Conservation (phyloP, 1,140 invertebrate genomes). For the Centruroides sculpturatus region DNA sequence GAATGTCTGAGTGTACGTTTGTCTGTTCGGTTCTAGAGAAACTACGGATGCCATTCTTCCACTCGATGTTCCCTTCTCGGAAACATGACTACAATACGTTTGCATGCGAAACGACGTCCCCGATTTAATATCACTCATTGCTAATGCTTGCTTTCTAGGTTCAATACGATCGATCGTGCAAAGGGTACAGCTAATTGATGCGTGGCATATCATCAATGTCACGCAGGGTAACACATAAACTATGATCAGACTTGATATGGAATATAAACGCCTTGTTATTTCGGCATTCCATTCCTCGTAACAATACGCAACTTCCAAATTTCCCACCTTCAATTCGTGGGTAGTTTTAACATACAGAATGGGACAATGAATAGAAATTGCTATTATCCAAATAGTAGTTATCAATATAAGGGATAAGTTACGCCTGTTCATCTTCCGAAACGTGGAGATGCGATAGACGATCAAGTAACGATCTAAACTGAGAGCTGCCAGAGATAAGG, state of each 20-base stretch:
- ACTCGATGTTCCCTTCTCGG: not conserved
- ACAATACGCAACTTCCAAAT: not conserved
- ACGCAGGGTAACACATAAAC: not conserved
- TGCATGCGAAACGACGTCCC: too few species aligned
- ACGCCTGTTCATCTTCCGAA: not conserved
- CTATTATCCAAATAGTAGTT: not conserved
- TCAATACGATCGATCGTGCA: not conserved
- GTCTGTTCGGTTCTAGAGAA: too few species aligned
- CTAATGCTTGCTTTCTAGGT: not conserved
- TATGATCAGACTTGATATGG: not conserved
- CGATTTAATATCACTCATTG: too few species aligned
- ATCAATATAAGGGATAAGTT: not conserved
- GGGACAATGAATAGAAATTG: not conserved
- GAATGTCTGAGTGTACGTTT: slow-evolving; percentile 24
- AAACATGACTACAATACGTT: not conserved
- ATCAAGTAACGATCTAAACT: not conserved
- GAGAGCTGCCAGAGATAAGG: slow-evolving; percentile 4
- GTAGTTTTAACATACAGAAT: not conserved
- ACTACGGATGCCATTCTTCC: not conserved
- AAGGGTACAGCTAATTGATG: not conserved
- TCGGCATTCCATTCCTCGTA: not conserved
- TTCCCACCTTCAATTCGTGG: not conserved
- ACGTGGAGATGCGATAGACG: not conserved
- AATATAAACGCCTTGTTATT: not conserved
- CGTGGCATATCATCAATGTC: not conserved